Evolutionary conservation across 1,140 invertebrate species (phyloP).

Genomic region (Camponotus floridanus): DNA sequence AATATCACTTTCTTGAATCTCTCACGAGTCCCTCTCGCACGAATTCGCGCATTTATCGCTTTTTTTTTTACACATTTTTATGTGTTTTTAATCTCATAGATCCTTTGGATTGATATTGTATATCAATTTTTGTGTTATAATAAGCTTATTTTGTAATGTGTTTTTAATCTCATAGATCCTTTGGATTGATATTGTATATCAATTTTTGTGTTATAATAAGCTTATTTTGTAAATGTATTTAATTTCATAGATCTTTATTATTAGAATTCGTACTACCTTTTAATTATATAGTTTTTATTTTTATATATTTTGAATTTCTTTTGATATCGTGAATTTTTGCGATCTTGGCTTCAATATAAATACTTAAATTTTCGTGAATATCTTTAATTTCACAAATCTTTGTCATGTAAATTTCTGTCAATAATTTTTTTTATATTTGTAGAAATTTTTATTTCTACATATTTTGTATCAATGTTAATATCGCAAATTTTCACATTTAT

Average conservation of each 20-base stretch:
- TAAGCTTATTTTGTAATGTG: too few species aligned
- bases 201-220: too few species aligned
- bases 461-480: too few species aligned
- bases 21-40: background rate
- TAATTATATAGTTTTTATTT: background rate
- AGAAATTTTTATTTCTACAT: too few species aligned
- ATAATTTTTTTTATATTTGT: background rate
- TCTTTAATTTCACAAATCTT: background rate
- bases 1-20: background rate
- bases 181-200: too few species aligned
- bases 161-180: background rate
- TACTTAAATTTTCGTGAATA: background rate
- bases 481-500: too few species aligned
- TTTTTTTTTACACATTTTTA: background rate
- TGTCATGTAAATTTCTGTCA: background rate
- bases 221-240: background rate
- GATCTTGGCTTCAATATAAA: background rate
- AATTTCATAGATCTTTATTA: background rate
- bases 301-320: background rate
- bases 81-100: background rate
- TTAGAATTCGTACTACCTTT: background rate
- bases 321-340: background rate
- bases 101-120: background rate
- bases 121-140: too few species aligned
- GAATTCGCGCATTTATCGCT: background rate